Percentiles rank a stretch among this genome's conserved stretches.
phyloP scores from a whole-genome alignment of 1,140 invertebrate species.

The Maconellicoccus hirsutus region DNA sequence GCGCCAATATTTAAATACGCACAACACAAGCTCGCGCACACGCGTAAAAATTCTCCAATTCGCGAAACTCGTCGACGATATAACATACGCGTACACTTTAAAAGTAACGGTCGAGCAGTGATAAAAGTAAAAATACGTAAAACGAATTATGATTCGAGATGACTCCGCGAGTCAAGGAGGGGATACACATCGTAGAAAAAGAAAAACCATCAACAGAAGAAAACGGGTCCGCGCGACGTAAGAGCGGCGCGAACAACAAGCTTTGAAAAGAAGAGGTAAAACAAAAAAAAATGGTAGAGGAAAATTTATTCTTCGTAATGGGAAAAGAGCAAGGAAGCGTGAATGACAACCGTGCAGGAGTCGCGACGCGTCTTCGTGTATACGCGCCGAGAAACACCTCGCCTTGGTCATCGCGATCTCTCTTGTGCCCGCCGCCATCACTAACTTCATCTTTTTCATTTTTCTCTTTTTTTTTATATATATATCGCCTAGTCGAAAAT shows the following conservation, averaged over 20 bases:
- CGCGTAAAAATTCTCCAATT: neutral
- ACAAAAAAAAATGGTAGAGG: slow-evolving; percentile 18
- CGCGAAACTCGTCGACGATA: neutral
- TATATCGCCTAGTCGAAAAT: neutral
- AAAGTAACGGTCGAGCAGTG: slow-evolving; percentile 2
- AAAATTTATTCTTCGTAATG: slow-evolving; percentile 18
- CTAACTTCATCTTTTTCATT: neutral
- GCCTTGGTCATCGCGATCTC: slow-evolving; percentile 3
- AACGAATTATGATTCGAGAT: slow-evolving; percentile 18
- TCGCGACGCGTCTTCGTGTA: neutral
- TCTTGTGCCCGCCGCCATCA: neutral
- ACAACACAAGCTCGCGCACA: neutral
- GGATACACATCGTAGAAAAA: neutral
- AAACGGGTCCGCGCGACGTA: neutral
- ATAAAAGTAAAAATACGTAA: slow-evolving; percentile 14
- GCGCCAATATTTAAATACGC: neutral
- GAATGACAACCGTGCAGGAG: slow-evolving; percentile 14
- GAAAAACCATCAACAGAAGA: slow-evolving; percentile 2
- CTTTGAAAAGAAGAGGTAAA: neutral
- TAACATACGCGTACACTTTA: neutral
- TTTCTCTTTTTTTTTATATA: neutral
- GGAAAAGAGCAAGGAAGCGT: slow-evolving; percentile 20
- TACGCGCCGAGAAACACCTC: slow-evolving; percentile 2
- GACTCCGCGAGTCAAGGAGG: neutral
- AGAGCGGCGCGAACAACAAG: neutral